These are phyloP conservation scores for Myocastor coypus DNA, from an alignment of 2,113 vertebrate species.

Conservation along the genomic window DNA sequence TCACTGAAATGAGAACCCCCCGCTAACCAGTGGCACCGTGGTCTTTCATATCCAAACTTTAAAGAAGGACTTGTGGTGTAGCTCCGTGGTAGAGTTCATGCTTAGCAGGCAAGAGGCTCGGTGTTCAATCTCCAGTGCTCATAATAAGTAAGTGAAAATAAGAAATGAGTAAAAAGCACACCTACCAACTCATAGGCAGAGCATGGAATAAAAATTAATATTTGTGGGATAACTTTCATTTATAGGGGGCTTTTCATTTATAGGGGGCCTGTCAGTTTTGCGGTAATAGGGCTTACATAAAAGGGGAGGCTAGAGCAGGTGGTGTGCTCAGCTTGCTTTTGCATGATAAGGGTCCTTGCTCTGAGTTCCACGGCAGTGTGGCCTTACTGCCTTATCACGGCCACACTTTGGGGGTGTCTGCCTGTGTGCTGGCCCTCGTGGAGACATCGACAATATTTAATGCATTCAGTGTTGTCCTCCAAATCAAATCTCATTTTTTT, in stretches of 20 bases:
- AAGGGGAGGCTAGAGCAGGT: background rate
- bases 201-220: background rate
- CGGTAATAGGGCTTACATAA: background rate
- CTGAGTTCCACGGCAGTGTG: background rate
- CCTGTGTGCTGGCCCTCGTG: background rate
- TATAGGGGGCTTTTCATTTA: background rate
- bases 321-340: background rate
- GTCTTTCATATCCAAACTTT: background rate
- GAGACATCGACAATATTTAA: background rate
- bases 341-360: background rate
- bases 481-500: background rate
- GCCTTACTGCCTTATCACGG: rapidly evolving
- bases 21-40: background rate
- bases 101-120: background rate
- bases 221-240: background rate
- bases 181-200: background rate
- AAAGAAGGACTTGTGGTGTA: background rate
- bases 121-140: background rate
- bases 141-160: background rate
- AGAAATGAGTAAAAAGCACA: background rate
- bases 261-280: background rate
- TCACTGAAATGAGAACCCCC: background rate
- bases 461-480: background rate
- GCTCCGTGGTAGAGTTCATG: background rate
- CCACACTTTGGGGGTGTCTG: background rate